A percentile compares a stretch with the other conserved stretches of the same genome.
Conservation (phyloP, 2,113 vertebrate species). For the Copsychus sechellarum region DNA sequence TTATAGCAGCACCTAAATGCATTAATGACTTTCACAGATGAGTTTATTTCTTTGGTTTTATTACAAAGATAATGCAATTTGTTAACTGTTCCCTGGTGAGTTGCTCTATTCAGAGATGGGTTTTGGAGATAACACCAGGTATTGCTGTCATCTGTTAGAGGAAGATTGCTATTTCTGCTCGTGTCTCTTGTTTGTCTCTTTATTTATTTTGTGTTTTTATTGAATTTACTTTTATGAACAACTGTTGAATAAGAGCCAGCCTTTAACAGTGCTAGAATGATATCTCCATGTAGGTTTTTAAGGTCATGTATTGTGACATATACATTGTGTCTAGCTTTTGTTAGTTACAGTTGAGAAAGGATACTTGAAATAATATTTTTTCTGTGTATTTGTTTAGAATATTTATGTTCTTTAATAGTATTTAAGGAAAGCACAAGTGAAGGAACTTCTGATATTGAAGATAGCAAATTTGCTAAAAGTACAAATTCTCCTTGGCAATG, state of each 20-base stretch:
- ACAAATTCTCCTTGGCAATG: background rate
- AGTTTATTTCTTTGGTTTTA: constrained; percentile 1
- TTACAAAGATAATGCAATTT: constrained; percentile 14
- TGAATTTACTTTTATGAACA: background rate
- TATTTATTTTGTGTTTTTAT: background rate
- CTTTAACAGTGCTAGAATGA: background rate
- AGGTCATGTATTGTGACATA: background rate
- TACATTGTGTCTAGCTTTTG: background rate
- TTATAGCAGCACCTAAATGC: background rate
- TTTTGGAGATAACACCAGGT: constrained; percentile 18
- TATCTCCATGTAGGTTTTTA: background rate
- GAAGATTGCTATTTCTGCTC: background rate
- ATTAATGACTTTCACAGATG: background rate
- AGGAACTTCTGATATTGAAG: background rate
- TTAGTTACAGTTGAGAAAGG: background rate
- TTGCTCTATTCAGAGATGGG: constrained; percentile 1
- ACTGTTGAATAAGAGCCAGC: background rate
- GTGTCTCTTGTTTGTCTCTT: background rate
- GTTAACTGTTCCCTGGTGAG: background rate
- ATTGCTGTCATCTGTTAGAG: background rate
- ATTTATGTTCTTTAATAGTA: background rate
- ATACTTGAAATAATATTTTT: background rate
- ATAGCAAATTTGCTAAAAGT: background rate
- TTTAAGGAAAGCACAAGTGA: background rate
- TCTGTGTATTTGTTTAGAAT: background rate